A percentile compares a stretch with the other conserved stretches of the same genome.
These are phyloP conservation scores for Trichacis sp. DNA, from an alignment of 2,888 invertebrate genomes.

Conservation along the genomic window DNA sequence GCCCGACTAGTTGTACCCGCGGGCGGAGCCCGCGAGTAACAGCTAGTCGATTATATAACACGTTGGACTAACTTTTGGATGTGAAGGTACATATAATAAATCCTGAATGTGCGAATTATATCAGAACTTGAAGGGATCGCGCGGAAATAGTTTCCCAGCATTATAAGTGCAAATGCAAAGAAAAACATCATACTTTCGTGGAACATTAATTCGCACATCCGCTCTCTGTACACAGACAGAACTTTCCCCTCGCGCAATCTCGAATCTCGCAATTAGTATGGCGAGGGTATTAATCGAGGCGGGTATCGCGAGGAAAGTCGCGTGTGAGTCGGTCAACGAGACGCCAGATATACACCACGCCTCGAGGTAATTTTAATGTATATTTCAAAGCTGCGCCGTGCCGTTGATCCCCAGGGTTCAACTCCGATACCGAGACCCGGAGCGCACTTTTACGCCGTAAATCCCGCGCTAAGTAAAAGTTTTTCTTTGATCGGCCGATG, in stretches of 20 bases:
- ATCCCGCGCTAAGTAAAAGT: not conserved
- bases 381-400: slow-evolving; percentile 5
- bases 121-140: not conserved
- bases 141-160: not conserved
- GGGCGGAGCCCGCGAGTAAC: too few species aligned
- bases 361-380: slow-evolving; percentile 29
- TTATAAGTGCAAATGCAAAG: slow-evolving; percentile 1
- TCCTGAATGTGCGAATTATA: too few species aligned
- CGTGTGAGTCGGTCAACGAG: slow-evolving; percentile 35
- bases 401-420: not conserved
- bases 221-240: slow-evolving; percentile 26
- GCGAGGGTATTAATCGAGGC: slow-evolving; percentile 27
- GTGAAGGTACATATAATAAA: too few species aligned
- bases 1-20: too few species aligned
- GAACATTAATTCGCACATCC: slow-evolving; percentile 33
- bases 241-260: slow-evolving; percentile 35
- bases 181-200: slow-evolving; percentile 7
- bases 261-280: slow-evolving; percentile 34
- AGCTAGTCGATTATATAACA: too few species aligned
- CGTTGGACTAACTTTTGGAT: too few species aligned
- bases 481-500: too few species aligned
- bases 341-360: slow-evolving; percentile 34
- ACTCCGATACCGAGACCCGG: not conserved
- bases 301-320: slow-evolving; percentile 35
- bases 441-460: not conserved